These are phyloP conservation scores for Drosophila histrio DNA, from an alignment of 2,888 invertebrate species.

Conservation along the genomic window DNA sequence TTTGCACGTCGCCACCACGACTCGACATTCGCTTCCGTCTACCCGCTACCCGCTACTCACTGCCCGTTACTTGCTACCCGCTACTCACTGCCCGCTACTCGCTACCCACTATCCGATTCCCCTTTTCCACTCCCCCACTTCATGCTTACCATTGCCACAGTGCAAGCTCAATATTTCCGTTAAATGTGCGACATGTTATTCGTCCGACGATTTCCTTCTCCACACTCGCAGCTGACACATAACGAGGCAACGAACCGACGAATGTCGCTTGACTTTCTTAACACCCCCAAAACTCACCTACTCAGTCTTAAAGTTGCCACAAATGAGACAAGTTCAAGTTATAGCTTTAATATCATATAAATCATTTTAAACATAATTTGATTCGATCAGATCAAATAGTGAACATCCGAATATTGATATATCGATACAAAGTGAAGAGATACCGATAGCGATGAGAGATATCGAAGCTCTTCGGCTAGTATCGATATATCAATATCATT, in stretches of 20 bases:
- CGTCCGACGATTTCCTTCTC: conserved; percentile 64
- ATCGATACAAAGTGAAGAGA: too few relatives aligned
- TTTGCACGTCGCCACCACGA: conserved; percentile 49
- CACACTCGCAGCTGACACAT: conserved; percentile 27
- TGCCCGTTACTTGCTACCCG: conserved; percentile 5
- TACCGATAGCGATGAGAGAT: too few relatives aligned
- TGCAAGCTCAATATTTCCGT: conserved; percentile 72
- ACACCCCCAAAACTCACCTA: not conserved
- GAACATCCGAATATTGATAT: too few relatives aligned
- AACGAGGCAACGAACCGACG: conserved; percentile 6
- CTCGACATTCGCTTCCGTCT: conserved; percentile 21
- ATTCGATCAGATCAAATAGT: too few relatives aligned
- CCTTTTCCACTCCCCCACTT: conserved; percentile 10
- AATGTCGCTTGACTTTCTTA: not conserved
- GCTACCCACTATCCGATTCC: not conserved
- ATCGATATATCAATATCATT: too few relatives aligned
- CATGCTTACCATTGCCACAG: conserved; percentile 39
- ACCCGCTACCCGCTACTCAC: not conserved
- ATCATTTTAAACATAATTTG: too few relatives aligned
- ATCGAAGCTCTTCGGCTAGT: too few relatives aligned
- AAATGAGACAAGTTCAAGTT: too few relatives aligned
- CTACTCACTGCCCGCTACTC: too few relatives aligned
- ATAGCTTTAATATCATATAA: too few relatives aligned
- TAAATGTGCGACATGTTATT: conserved; percentile 65
- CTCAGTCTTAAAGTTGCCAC: not conserved